Evolutionary conservation across 2,113 vertebrate species (phyloP).

Genomic region (Elephas maximus): DNA sequence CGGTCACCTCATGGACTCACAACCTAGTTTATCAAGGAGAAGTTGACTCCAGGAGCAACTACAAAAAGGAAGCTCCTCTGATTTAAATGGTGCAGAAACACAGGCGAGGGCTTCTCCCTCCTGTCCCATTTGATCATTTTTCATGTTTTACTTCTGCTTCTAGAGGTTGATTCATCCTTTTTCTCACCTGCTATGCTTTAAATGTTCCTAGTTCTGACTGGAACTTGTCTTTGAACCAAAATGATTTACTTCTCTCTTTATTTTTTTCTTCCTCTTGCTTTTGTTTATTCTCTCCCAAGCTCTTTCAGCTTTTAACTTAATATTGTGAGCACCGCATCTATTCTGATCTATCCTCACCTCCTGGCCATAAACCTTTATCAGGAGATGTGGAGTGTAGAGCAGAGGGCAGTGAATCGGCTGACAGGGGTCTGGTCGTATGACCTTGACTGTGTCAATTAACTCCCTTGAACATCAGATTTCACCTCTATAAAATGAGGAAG

Average conservation of each 20-base stretch:
- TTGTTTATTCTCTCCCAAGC: background rate
- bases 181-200: background rate
- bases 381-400: background rate
- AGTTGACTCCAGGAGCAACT: conserved; percentile 37
- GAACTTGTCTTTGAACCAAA: conserved; percentile 12
- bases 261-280: background rate
- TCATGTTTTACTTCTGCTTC: conserved; percentile 62
- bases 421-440: background rate
- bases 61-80: conserved; percentile 60
- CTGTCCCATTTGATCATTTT: conserved; percentile 59
- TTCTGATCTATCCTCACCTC: background rate
- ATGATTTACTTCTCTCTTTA: conserved; percentile 17
- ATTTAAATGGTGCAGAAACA: conserved; percentile 65
- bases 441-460: background rate
- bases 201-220: conserved; percentile 33
- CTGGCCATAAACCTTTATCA: background rate
- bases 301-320: background rate
- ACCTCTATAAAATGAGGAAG: background rate
- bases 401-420: background rate
- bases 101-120: conserved; percentile 30
- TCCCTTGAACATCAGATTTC: background rate
- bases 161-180: background rate
- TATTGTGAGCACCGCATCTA: background rate
- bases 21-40: conserved; percentile 75
- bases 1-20: conserved; percentile 6